These are phyloP conservation scores for Datnioides undecimradiatus DNA, from an alignment of 2,113 vertebrate species.

Conservation along the genomic window DNA sequence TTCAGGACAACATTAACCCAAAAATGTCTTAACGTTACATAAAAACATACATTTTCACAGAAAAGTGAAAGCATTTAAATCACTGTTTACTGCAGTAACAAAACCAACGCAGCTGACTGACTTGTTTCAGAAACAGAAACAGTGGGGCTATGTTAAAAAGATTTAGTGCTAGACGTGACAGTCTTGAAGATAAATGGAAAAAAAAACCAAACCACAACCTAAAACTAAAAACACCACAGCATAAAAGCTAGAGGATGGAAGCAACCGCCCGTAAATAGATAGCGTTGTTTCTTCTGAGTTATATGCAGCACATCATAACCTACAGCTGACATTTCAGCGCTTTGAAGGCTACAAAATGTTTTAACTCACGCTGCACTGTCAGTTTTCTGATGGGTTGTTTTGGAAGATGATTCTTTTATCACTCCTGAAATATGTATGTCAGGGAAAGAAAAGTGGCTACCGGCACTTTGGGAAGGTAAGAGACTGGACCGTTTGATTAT, in stretches of 20 bases:
- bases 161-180: background rate
- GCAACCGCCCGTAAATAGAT: constrained; percentile 20
- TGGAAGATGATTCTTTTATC: constrained; percentile 69
- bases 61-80: constrained; percentile 3
- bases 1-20: background rate
- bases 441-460: constrained; percentile 51
- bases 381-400: constrained; percentile 59
- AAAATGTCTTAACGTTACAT: background rate
- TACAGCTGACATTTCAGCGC: constrained; percentile 56
- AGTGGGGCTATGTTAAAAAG: constrained; percentile 1
- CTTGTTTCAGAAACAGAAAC: background rate
- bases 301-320: constrained; percentile 42
- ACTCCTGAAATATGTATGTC: constrained; percentile 75
- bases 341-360: constrained; percentile 41
- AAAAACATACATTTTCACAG: background rate
- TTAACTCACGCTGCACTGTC: constrained; percentile 25
- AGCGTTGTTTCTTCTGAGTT: constrained; percentile 29
- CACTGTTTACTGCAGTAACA: constrained; percentile 1
- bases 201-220: too few species aligned
- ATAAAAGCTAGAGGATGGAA: constrained; percentile 23
- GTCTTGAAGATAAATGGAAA: background rate
- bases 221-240: background rate
- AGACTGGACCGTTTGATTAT: constrained; percentile 51
- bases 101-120: constrained; percentile 6
- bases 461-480: constrained; percentile 63